A percentile compares a stretch with the other conserved stretches of the same genome.
phyloP scores from a whole-genome alignment of 2,888 invertebrate genomes.

The Noctua janthe region DNA sequence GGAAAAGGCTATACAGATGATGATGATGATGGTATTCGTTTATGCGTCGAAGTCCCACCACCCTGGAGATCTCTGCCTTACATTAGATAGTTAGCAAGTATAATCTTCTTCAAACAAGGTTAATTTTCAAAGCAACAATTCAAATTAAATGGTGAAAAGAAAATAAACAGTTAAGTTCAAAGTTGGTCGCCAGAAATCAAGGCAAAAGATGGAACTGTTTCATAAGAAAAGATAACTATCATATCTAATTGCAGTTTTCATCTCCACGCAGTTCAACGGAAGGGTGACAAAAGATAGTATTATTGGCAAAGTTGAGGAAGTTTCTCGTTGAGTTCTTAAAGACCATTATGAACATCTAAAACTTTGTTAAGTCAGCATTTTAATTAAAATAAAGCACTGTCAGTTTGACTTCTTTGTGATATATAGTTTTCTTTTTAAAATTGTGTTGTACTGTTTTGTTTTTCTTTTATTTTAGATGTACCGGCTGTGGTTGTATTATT shows the following conservation, averaged over 20 bases:
- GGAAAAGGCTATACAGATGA: too few species aligned
- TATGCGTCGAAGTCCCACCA: too few species aligned
- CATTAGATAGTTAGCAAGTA: neutral
- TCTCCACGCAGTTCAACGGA: neutral
- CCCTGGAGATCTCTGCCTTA: neutral
- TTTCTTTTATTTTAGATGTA: neutral
- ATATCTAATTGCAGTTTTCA: neutral
- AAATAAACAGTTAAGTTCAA: neutral
- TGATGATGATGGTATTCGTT: too few species aligned
- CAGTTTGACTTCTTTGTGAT: neutral
- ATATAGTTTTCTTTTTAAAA: neutral
- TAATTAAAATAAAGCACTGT: neutral
- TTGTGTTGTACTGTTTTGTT: neutral
- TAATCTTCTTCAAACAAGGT: neutral
- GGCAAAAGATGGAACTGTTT: neutral
- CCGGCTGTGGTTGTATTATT: neutral
- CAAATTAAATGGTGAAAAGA: neutral
- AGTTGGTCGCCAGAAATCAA: neutral
- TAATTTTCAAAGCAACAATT: neutral
- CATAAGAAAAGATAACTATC: neutral
- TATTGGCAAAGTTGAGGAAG: constrained; percentile 6
- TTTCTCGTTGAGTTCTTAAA: neutral
- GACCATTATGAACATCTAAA: neutral
- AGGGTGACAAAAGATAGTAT: neutral
- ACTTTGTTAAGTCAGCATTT: neutral